Percentiles rank a stretch among this genome's conserved stretches.
Conservation (phyloP, 1,140 invertebrate genomes). For the Brachionus angularis region DNA sequence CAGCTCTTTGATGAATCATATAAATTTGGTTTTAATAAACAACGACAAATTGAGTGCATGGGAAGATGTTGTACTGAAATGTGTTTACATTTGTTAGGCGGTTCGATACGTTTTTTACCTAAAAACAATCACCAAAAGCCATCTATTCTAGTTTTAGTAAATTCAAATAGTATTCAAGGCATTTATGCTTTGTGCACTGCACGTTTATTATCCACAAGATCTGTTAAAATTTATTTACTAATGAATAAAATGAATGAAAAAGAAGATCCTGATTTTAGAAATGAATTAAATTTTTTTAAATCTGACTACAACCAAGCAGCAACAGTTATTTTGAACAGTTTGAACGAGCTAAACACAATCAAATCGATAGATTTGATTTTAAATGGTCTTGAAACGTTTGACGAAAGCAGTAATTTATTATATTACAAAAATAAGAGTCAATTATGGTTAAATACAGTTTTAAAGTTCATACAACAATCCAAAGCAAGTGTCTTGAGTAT, state of each 20-base stretch:
- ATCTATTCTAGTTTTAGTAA: slow-evolving; percentile 67
- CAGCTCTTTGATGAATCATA: slow-evolving; percentile 67
- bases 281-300: slow-evolving; percentile 66
- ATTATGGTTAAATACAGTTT: slow-evolving; percentile 48
- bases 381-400: slow-evolving; percentile 64
- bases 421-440: slow-evolving; percentile 45
- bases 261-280: slow-evolving; percentile 46
- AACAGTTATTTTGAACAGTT: slow-evolving; percentile 3
- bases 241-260: slow-evolving; percentile 51
- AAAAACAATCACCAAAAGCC: slow-evolving; percentile 76
- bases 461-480: slow-evolving; percentile 67
- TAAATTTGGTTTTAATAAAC: slow-evolving; percentile 65
- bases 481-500: slow-evolving; percentile 73
- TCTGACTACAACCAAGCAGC: slow-evolving; percentile 52
- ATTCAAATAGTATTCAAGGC: slow-evolving; percentile 69
- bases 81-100: slow-evolving; percentile 71
- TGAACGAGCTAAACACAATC: slow-evolving; percentile 5
- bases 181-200: slow-evolving; percentile 67
- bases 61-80: slow-evolving; percentile 73
- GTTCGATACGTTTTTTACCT: slow-evolving; percentile 55
- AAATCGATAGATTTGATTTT: slow-evolving; percentile 67
- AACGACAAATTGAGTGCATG: slow-evolving; percentile 69
- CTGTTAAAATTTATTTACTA: slow-evolving; percentile 65
- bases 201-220: slow-evolving; percentile 75
- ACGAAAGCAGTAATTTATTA: slow-evolving; percentile 47